These are phyloP conservation scores for Papilio demoleus DNA, from an alignment of 2,888 invertebrate genomes.

Conservation along the genomic window DNA sequence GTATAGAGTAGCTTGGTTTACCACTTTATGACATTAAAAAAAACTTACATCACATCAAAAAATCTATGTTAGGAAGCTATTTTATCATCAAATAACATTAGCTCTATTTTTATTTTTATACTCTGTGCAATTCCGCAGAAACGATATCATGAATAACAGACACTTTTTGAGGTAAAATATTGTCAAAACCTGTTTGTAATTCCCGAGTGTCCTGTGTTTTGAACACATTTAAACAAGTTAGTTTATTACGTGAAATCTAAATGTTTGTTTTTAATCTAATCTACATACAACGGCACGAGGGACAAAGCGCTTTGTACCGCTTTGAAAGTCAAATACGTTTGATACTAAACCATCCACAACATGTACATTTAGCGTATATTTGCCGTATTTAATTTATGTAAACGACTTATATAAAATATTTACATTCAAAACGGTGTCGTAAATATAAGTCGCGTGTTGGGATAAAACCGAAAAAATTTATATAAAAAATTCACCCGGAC, in stretches of 20 bases:
- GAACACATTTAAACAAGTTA: constrained; percentile 9
- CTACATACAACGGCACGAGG: constrained; percentile 14
- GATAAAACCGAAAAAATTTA: neutral
- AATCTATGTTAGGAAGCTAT: no score
- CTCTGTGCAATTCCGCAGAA: no score
- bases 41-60: no score
- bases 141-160: no score
- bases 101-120: no score
- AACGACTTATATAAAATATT: constrained; percentile 13
- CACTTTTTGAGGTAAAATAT: no score
- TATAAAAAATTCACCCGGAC: no score
- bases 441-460: neutral
- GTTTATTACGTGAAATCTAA: constrained; percentile 18
- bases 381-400: constrained; percentile 16
- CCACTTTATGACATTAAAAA: no score
- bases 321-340: constrained; percentile 17
- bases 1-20: no score
- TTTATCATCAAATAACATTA: no score
- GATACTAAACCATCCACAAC: constrained; percentile 15
- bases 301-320: constrained; percentile 15
- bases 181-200: no score
- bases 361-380: neutral
- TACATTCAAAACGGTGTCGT: constrained; percentile 10
- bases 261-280: constrained; percentile 20
- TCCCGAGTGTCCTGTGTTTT: neutral